Percentiles rank a stretch among this genome's conserved stretches.
These are phyloP conservation scores for Augiades crinisus DNA, from an alignment of 2,888 invertebrate genomes.

Conservation along the genomic window DNA sequence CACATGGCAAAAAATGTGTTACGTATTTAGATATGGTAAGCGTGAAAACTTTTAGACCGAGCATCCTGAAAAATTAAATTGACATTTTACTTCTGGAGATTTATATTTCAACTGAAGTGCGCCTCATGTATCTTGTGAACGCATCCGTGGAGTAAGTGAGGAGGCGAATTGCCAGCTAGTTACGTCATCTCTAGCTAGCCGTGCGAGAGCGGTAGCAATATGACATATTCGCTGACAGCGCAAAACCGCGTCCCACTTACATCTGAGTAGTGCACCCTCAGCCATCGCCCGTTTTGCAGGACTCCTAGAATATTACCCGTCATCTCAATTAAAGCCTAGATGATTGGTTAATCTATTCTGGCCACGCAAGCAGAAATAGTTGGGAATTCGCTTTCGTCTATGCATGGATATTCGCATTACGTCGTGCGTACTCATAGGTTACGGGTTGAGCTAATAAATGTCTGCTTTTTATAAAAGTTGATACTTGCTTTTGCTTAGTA, in stretches of 20 bases:
- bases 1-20: too few relatives aligned
- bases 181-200: constrained; percentile 32
- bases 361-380: constrained; percentile 8
- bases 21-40: too few relatives aligned
- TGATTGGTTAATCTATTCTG: constrained; percentile 14
- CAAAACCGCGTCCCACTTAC: constrained; percentile 39
- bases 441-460: too few relatives aligned
- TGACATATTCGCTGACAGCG: constrained; percentile 48
- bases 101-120: neutral
- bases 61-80: neutral
- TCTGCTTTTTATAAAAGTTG: too few relatives aligned
- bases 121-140: constrained; percentile 2
- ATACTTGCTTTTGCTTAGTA: too few relatives aligned
- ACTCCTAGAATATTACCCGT: constrained; percentile 39
- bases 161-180: constrained; percentile 28
- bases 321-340: constrained; percentile 46
- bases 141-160: constrained; percentile 1
- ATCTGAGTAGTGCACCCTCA: constrained; percentile 44
- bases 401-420: too few relatives aligned
- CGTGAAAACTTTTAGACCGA: too few relatives aligned
- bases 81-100: neutral
- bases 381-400: neutral
- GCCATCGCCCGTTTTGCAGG: constrained; percentile 36
- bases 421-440: too few relatives aligned
- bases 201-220: constrained; percentile 39